Evolutionary conservation across 1,140 invertebrate species (phyloP), one percentile per base, ranked within the genome.

Genomic region (Neotoxoptera formosana): DNA sequence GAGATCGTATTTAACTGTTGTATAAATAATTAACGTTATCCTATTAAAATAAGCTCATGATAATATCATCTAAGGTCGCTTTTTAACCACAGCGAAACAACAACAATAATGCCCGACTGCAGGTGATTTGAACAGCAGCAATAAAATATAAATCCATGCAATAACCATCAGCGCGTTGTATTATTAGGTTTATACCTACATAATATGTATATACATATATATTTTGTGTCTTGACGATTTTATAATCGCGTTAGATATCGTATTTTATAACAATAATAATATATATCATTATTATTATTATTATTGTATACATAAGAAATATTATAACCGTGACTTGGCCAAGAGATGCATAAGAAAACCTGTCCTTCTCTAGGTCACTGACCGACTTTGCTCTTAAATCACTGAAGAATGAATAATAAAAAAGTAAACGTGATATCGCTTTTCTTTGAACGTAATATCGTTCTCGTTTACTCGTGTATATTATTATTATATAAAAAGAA

Each of bases 351-450:
- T 89, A 89, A 89, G n/a, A 89, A 56, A 89, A 89, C 88, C 48
- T 89, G 88, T 89, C 48, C 88, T 89, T 56, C 48, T 89, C 88
- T 56, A 53, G 88, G 88, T 89, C 23, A 17, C 48, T 89, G 88
- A 89, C 88, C 88, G 88, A 56, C 88, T 89, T 89, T 89, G 51
- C 88, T 89, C 34, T 51, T 36, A 89, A 89, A 89, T 89, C 88
- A 56, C 88, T 53, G 88, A 41, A 89, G 51, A 89, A 89, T 56
- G 88, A 89, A 89, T 56, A 56, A 36, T 89, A 56, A 89, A 56
- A 76, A 89, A 89, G 51, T 56, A 89, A 89, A 89, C 88, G 88
- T 89, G 88, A 89, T 89, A 89, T 89, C 51, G 88, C 34, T 89
- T 56, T 89, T 89, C 48, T 53, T 89, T 36, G 20, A n/a, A 89